Base-by-base conservation (phyloP, 1,140 invertebrate species). In the Heliconius congener region DNA sequence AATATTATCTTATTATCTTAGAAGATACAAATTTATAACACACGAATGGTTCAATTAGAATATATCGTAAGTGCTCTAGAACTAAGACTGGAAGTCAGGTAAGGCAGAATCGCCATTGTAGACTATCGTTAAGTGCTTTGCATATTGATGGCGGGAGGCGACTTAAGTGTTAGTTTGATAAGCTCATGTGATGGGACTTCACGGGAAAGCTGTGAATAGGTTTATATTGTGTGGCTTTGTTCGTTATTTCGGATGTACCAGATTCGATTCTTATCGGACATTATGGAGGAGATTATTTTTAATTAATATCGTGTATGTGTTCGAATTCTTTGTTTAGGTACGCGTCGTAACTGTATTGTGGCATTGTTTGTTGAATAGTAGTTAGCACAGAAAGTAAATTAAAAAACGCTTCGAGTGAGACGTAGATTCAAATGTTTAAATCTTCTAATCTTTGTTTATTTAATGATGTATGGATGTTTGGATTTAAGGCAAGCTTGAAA, bases 111-210 rank as follows among this genome's bases (percentile, higher is more conserved):
- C 60, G 23, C 60, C 60, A 30, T 66, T 66, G 60, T 66, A 66
- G 27, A 18, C 60, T 66, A 16, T 11, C 23, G 60, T 66, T 66
- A 66, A 66, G 60, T 66, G 60, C 60, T 66, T 66, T 66, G 60
- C 60, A 66, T 66, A 66, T 66, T 66, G 60, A 66, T 66, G 60
- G 60, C 27, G 27, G 60, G 3, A 66, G 60, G 4, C 60, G 60
- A 66, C 60, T 66, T 66, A 16, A 66, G 60, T 66, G 60, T 66
- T 66, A 66, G 60, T 66, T 66, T 66, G 60, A 66, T 66, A 66
- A 66, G 60, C 60, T 66, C 27, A 66, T 23, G 60, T 66, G 27
- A 66, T 66, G 11, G 60, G 60, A 66, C 27, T 66, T 66, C 60
- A 30, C 2, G 27, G 13, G 60, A 13, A 57, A 66, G 60, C 23